These are phyloP conservation scores for Emesis furor DNA, from an alignment of 2,888 invertebrate genomes.

Conservation along the genomic window DNA sequence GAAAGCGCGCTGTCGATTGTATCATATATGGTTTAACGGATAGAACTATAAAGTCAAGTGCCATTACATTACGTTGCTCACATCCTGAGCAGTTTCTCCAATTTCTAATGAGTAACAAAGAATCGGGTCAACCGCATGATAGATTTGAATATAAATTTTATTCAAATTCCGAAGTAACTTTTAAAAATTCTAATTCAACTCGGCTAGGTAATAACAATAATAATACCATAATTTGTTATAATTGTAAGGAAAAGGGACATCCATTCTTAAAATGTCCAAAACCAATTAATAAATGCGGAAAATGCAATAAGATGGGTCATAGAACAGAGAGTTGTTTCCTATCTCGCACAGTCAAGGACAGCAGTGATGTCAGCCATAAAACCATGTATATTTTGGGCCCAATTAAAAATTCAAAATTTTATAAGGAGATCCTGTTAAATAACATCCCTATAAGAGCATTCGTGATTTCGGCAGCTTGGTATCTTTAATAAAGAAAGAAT, in stretches of 20 bases:
- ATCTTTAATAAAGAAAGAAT: conserved; percentile 38
- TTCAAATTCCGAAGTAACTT: background rate
- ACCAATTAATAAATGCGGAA: conserved; percentile 44
- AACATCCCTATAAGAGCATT: conserved; percentile 29
- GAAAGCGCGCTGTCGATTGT: conserved; percentile 51
- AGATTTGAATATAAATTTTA: background rate
- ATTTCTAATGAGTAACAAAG: conserved; percentile 49
- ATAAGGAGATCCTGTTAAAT: conserved; percentile 44
- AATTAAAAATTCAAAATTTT: conserved; percentile 43
- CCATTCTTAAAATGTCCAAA: conserved; percentile 51
- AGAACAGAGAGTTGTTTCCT: conserved; percentile 2
- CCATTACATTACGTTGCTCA: conserved; percentile 52
- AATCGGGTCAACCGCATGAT: conserved; percentile 18
- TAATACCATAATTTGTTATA: conserved; percentile 38
- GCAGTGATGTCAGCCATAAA: background rate
- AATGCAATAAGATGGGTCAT: conserved; percentile 39
- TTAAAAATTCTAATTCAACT: background rate
- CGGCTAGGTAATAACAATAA: background rate
- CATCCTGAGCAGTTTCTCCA: conserved; percentile 58
- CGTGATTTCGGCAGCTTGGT: conserved; percentile 61
- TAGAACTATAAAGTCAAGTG: conserved; percentile 48
- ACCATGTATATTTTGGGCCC: background rate
- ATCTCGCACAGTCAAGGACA: background rate
- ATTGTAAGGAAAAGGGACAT: conserved; percentile 58
- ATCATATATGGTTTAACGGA: conserved; percentile 56